Conservation (phyloP, 1,140 invertebrate genomes). For the Drosophila sturtevanti region DNA sequence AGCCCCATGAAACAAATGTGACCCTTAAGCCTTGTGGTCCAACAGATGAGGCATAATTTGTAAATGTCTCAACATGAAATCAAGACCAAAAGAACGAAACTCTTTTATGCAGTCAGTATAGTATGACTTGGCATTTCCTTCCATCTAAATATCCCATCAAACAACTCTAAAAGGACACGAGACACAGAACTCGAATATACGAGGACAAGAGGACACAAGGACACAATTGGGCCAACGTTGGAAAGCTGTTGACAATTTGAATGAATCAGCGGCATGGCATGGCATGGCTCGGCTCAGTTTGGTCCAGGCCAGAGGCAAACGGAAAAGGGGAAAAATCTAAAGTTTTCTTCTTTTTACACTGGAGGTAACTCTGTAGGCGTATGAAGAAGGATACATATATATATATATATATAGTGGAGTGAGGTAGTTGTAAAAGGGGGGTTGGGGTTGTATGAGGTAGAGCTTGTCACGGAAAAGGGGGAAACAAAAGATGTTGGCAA, state of each 20-base stretch:
- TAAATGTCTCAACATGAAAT: constrained; percentile 64
- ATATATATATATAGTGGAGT: too few species aligned
- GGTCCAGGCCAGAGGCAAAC: background rate
- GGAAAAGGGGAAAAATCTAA: constrained; percentile 17
- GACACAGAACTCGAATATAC: too few species aligned
- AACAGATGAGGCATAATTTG: constrained; percentile 58
- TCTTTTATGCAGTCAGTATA: constrained; percentile 37
- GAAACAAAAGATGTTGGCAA: constrained; percentile 61
- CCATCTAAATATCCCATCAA: too few species aligned
- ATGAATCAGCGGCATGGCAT: constrained; percentile 33
- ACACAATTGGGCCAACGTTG: constrained; percentile 60
- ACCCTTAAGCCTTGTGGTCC: constrained; percentile 11
- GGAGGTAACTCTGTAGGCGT: too few species aligned
- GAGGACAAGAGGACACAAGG: too few species aligned
- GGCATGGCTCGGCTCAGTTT: constrained; percentile 6
- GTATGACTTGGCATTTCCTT: constrained; percentile 32
- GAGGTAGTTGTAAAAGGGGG: too few species aligned
- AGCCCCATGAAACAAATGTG: constrained; percentile 38
- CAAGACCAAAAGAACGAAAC: constrained; percentile 36
- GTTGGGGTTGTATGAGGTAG: too few species aligned
- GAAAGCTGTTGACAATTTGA: constrained; percentile 72
- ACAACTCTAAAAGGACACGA: too few species aligned
- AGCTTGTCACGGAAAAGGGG: background rate
- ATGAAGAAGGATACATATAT: too few species aligned
- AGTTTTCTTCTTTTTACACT: constrained; percentile 30